Evolutionary conservation across 2,797 vertebrate genomes (phyloP), one percentile per base, ranked within the genome.

Genomic region (Otolemur crassicaudatus): DNA sequence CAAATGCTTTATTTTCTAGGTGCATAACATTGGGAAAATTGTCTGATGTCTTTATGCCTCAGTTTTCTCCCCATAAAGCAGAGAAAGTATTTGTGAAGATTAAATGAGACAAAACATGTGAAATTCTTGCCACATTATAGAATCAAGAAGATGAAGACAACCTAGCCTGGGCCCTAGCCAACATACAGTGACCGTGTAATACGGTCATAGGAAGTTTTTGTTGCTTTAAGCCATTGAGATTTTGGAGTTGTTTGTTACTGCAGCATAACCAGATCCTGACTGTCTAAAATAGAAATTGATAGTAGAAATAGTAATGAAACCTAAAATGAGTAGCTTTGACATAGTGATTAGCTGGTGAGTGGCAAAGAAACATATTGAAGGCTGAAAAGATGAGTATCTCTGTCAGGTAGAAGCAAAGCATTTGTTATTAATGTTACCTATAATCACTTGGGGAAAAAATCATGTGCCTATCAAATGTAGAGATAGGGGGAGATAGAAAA

Each of bases 1-100:
- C 56, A 87, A 56, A 10, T 90, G 63, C 56, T 79, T 58, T 93
- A 17, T 31, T 89, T 85, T 75, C 40, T 89, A 92, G 75, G 76
- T 65, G 40, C 10, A 31, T 85, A 61, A 40, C 31, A 70, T 29
- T 90, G 4, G 73, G 34, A 19, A 89, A 80, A 77, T 69, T 89
- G 22, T 14, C 65, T 65, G 43, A 76, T 25, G 29, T 90, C 14
- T 75, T 20, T 27, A 14, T 73, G 40, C 14, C 56, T 75, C 31
- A 88, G 23, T 73, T 37, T 91, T 23, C 19, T 90, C 22, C 72
- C 76, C 83, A 49, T 25, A 90, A 88, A 91, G 31, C 43, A 58
- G 43, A 70, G 46, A 49, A 43, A 69, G 56, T 53, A 84, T 53
- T 17, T 73, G 27, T 16, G 49, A 75, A 67, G 85, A 73, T 84